A percentile compares a stretch with the other conserved stretches of the same genome.
Conservation (phyloP, 2,888 invertebrate species). For the Megaustenia siamemsis region DNA sequence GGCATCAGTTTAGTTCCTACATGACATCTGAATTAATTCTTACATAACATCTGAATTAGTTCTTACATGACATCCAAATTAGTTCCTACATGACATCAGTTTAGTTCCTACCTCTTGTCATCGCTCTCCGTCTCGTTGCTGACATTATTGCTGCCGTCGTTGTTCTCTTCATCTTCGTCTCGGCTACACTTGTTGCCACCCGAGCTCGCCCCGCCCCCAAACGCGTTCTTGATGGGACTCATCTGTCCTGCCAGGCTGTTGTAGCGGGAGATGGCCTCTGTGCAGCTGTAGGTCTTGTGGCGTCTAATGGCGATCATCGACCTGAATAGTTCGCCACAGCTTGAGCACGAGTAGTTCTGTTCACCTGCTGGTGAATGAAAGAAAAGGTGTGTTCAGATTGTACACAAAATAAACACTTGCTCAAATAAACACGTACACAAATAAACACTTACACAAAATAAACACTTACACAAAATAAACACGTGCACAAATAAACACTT, state of each 20-base stretch:
- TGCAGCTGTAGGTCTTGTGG: slow-evolving; percentile 72
- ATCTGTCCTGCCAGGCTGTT: slow-evolving; percentile 42
- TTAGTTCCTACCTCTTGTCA: slow-evolving; percentile 31
- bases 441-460: too few relatives aligned
- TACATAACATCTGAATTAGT: too few relatives aligned
- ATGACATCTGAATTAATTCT: neutral
- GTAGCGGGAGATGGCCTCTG: slow-evolving; percentile 51
- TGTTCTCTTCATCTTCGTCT: neutral
- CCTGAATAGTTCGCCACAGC: slow-evolving; percentile 72
- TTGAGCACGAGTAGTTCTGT: slow-evolving; percentile 62
- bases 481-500: too few relatives aligned
- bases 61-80: neutral
- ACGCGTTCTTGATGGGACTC: neutral
- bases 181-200: neutral
- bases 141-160: neutral
- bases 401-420: too few relatives aligned
- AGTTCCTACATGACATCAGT: slow-evolving; percentile 26
- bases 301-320: slow-evolving; percentile 67
- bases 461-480: too few relatives aligned
- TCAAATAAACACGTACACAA: too few relatives aligned
- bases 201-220: neutral
- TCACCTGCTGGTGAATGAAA: slow-evolving; percentile 65
- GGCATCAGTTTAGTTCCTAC: neutral
- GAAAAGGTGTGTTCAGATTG: too few relatives aligned
- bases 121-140: slow-evolving; percentile 26